A percentile compares a stretch with the other conserved stretches of the same genome.
Conservation (phyloP, 2,797 vertebrate species). For the Discoglossus pictus region DNA sequence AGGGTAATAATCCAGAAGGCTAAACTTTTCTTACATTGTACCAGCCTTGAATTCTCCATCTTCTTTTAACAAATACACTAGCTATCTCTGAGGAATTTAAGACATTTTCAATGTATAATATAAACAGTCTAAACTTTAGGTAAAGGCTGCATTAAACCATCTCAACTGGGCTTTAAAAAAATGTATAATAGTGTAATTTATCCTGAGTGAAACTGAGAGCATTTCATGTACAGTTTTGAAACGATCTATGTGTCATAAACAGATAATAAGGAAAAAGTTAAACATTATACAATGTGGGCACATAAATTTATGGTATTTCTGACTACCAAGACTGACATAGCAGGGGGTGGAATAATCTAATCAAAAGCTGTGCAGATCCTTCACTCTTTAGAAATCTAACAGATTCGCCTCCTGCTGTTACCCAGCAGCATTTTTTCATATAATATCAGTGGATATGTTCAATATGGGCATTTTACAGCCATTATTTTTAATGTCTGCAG, state of each 20-base stretch:
- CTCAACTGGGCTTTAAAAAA: no score
- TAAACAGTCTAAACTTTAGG: no score
- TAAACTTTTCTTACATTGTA: no score
- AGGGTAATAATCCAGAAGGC: no score
- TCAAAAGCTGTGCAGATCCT: conserved; percentile 28
- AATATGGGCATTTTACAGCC: conserved; percentile 22
- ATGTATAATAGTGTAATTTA: no score
- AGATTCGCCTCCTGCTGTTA: conserved; percentile 18
- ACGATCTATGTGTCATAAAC: not conserved
- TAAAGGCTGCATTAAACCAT: no score
- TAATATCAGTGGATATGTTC: conserved; percentile 21
- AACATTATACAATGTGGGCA: conserved; percentile 3
- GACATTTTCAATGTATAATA: no score
- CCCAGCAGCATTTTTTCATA: conserved; percentile 2
- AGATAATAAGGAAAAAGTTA: conserved; percentile 11
- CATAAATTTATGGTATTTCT: conserved; percentile 1
- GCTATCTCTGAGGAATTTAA: no score
- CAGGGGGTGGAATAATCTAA: conserved; percentile 19
- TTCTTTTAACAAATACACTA: no score
- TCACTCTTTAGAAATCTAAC: conserved; percentile 22
- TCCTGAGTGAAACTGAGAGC: no score
- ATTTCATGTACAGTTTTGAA: no score
- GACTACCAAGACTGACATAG: not conserved
- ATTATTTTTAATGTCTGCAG: conserved; percentile 11
- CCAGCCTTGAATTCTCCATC: no score